phyloP scores from a whole-genome alignment of 2,888 invertebrate genomes.

The Apeira syringaria region DNA sequence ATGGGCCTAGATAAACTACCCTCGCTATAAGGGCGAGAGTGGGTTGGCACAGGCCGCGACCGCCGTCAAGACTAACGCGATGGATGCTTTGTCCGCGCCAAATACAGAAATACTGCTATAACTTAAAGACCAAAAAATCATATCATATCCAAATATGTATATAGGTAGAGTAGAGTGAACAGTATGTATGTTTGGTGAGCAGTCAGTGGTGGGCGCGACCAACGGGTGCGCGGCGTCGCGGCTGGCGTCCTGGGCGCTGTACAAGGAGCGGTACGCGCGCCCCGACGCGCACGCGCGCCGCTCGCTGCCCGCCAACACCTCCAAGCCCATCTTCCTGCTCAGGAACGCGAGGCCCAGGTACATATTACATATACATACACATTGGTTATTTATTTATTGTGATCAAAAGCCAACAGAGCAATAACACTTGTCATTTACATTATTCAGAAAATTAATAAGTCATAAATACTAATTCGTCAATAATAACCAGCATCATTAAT shows the following conservation, averaged over 20 bases:
- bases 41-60: slow-evolving; percentile 24
- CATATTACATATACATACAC: too few relatives aligned
- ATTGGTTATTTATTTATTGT: too few relatives aligned
- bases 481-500: too few relatives aligned
- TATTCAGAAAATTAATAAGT: too few relatives aligned
- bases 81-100: slow-evolving; percentile 4
- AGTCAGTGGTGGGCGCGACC: background rate
- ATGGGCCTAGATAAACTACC: background rate
- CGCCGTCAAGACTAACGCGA: slow-evolving; percentile 10
- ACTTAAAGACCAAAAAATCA: too few relatives aligned
- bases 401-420: too few relatives aligned
- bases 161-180: background rate
- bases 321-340: slow-evolving; percentile 62
- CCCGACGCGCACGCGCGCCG: slow-evolving; percentile 62
- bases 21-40: too few relatives aligned
- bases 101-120: too few relatives aligned
- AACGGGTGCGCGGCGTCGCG: slow-evolving; percentile 47
- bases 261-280: slow-evolving; percentile 54
- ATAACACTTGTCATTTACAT: too few relatives aligned
- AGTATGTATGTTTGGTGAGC: background rate
- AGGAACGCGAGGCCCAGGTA: slow-evolving; percentile 49
- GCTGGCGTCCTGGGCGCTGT: slow-evolving; percentile 59
- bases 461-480: too few relatives aligned
- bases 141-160: background rate
- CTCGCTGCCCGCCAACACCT: slow-evolving; percentile 42